These are phyloP conservation scores for Peromyscus attwateri DNA, from an alignment of 2,797 vertebrate species.

Conservation along the genomic window DNA sequence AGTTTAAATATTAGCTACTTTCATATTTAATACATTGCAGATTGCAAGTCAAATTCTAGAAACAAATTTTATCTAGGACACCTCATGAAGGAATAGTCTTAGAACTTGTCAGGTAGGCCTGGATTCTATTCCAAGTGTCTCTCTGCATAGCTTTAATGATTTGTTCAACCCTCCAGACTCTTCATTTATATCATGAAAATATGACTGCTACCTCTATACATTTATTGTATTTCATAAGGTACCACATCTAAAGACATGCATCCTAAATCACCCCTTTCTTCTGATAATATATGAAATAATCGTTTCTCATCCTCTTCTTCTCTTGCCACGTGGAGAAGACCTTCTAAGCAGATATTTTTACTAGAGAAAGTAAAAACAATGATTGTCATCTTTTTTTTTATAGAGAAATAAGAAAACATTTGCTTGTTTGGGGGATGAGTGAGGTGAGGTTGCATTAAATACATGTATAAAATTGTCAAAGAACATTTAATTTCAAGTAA, in stretches of 20 bases:
- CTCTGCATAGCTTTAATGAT: background rate
- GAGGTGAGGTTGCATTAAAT: background rate
- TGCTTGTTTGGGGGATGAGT: background rate
- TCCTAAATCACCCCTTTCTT: background rate
- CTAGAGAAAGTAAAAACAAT: background rate
- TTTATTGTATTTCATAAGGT: background rate
- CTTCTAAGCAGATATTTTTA: background rate
- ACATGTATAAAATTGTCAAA: background rate
- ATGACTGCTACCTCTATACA: background rate
- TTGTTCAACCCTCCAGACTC: background rate
- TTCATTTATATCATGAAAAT: background rate
- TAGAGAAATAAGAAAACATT: background rate
- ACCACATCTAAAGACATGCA: background rate
- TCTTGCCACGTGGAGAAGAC: background rate
- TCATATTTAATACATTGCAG: background rate
- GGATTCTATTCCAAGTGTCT: background rate
- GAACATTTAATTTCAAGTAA: background rate
- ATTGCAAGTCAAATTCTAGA: conserved; percentile 18
- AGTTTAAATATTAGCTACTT: background rate
- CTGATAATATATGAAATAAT: conserved; percentile 13
- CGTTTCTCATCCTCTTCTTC: background rate
- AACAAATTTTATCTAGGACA: background rate
- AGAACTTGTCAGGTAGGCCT: background rate
- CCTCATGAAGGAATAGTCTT: background rate
- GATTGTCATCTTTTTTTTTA: background rate